phyloP scores from a whole-genome alignment of 2,113 vertebrate species.

The Loxodonta africana region DNA sequence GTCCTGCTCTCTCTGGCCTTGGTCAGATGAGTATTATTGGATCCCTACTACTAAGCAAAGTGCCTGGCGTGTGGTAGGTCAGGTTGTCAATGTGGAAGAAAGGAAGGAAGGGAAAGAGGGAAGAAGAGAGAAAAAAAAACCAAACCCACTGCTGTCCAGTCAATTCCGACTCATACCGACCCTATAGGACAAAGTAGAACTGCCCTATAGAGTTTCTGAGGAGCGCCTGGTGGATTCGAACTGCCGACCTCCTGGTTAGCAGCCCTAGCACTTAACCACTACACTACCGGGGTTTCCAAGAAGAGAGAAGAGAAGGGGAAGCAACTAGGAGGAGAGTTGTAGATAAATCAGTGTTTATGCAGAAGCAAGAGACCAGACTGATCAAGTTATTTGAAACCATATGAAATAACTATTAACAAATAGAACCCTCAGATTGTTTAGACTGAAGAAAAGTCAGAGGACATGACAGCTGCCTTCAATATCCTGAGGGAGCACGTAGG shows the following conservation, averaged over 20 bases:
- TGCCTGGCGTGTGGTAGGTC: not conserved
- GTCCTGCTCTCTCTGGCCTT: not conserved
- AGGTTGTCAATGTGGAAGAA: not conserved
- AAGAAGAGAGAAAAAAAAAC: not conserved
- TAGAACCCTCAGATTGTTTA: not conserved
- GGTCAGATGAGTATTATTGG: not conserved
- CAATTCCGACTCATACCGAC: no score
- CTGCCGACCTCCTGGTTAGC: no score
- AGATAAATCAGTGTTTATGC: not conserved
- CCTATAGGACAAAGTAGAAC: no score
- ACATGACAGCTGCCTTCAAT: not conserved
- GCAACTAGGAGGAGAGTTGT: not conserved
- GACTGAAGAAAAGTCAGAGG: not conserved
- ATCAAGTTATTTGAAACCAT: not conserved
- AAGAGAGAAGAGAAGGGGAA: not conserved
- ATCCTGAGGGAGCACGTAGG: accelerated
- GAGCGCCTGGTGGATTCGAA: no score
- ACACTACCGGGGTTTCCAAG: no score
- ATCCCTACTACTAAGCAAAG: not conserved
- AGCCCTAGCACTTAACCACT: no score
- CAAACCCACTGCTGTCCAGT: no score
- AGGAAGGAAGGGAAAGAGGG: not conserved
- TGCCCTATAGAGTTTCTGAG: no score
- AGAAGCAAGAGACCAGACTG: slow-evolving; percentile 17
- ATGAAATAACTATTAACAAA: not conserved